Conservation (phyloP, 2,888 invertebrate genomes). For the Punctoribates punctum region DNA sequence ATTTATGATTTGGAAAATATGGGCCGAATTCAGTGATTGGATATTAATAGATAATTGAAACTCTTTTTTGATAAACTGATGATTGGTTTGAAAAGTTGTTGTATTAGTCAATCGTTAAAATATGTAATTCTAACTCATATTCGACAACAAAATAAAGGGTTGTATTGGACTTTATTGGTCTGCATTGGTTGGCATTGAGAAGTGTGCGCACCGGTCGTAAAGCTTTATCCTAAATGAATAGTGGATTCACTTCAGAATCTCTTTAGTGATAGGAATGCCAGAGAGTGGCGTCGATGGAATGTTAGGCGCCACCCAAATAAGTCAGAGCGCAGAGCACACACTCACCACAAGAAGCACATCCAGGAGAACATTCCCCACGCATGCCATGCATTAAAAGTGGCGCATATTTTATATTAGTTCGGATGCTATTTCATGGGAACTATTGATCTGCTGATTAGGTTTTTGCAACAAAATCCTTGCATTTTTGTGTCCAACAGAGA, state of each 20-base stretch:
- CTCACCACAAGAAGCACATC: background rate
- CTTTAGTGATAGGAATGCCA: background rate
- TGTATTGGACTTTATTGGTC: background rate
- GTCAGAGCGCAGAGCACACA: background rate
- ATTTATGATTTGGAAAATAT: no score
- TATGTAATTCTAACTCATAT: background rate
- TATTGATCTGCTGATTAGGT: background rate
- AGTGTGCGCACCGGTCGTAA: background rate
- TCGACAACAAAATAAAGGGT: slow-evolving; percentile 1
- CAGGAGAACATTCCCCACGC: slow-evolving; percentile 19
- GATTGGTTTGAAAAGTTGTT: no score
- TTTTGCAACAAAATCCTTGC: slow-evolving; percentile 16
- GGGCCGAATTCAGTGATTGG: background rate
- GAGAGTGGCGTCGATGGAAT: slow-evolving; percentile 10
- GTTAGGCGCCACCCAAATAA: slow-evolving; percentile 12
- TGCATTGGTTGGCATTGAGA: no score
- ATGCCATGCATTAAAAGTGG: slow-evolving; percentile 25
- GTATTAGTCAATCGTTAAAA: no score
- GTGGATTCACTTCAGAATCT: background rate
- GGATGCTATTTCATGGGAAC: slow-evolving; percentile 10
- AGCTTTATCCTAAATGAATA: background rate
- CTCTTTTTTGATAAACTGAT: background rate
- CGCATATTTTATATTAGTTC: slow-evolving; percentile 7
- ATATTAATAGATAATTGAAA: background rate
- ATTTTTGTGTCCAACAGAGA: slow-evolving; percentile 22